Conservation (phyloP, 1,140 invertebrate genomes). For the Choristoneura fumiferana region DNA sequence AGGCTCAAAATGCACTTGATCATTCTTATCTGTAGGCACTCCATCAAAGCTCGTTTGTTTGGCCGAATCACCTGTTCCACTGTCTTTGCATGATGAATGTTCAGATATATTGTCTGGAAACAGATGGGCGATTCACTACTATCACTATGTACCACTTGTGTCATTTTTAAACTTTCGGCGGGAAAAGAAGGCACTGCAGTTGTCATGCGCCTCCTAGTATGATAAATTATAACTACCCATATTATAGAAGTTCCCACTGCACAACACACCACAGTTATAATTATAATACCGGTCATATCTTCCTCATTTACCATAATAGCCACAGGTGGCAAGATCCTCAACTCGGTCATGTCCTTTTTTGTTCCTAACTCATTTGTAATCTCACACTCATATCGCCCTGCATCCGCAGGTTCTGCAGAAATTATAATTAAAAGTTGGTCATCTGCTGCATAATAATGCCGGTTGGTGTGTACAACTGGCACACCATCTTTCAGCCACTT, state of each 20-base stretch:
- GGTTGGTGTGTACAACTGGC: slow-evolving; percentile 83
- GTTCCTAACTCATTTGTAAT: slow-evolving; percentile 91
- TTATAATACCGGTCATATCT: slow-evolving; percentile 90
- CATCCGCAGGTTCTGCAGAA: slow-evolving; percentile 86
- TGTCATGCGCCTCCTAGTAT: slow-evolving; percentile 84
- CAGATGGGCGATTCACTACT: slow-evolving; percentile 73
- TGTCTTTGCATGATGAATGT: slow-evolving; percentile 82
- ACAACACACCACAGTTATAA: slow-evolving; percentile 94
- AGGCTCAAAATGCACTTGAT: slow-evolving; percentile 71
- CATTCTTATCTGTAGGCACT: slow-evolving; percentile 66
- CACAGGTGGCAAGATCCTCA: slow-evolving; percentile 79
- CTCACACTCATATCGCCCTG: slow-evolving; percentile 93
- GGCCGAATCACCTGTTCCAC: slow-evolving; percentile 83
- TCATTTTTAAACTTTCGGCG: slow-evolving; percentile 72
- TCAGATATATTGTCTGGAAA: slow-evolving; percentile 77
- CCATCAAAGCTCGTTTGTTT: slow-evolving; percentile 80
- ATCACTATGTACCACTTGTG: slow-evolving; percentile 72
- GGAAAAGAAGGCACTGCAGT: slow-evolving; percentile 60
- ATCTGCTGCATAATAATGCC: slow-evolving; percentile 91
- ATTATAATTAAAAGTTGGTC: slow-evolving; percentile 94
- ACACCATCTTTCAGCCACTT: slow-evolving; percentile 93
- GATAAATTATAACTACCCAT: slow-evolving; percentile 96
- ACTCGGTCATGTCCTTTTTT: slow-evolving; percentile 75
- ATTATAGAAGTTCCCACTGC: slow-evolving; percentile 93
- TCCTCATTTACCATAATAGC: slow-evolving; percentile 80